phyloP scores from a whole-genome alignment of 2,888 invertebrate genomes.

The Drosophila anomelani region DNA sequence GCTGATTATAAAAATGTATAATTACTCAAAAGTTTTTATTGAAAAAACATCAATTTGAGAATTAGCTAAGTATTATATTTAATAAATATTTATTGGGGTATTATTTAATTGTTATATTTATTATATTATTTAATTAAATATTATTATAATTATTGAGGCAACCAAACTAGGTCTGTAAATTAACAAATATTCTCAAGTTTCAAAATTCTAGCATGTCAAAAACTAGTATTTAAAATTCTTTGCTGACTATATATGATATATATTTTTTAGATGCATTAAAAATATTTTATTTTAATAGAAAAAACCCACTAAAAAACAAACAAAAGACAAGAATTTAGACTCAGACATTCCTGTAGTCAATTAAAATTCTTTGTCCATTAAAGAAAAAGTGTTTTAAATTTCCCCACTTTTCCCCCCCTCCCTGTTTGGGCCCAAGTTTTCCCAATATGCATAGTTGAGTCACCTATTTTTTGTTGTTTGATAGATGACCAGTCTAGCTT shows the following conservation, averaged over 20 bases:
- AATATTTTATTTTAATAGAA: neutral
- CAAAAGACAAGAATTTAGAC: neutral
- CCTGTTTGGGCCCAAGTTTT: neutral
- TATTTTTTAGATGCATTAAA: neutral
- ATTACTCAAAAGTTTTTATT: too few species aligned
- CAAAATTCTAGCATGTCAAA: neutral
- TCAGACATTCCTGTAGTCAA: neutral
- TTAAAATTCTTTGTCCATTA: neutral
- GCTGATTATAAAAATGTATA: too few species aligned
- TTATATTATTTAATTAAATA: too few species aligned
- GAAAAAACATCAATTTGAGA: too few species aligned
- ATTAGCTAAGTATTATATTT: too few species aligned
- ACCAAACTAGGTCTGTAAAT: too few species aligned
- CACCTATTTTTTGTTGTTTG: neutral
- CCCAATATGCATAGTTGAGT: slow-evolving; percentile 1
- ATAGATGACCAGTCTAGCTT: slow-evolving; percentile 17
- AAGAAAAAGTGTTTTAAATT: neutral
- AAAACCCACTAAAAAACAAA: neutral
- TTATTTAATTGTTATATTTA: too few species aligned
- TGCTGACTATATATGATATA: neutral
- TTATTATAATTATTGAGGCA: too few species aligned
- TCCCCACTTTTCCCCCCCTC: too few species aligned
- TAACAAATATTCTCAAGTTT: too few species aligned
- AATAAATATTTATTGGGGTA: too few species aligned
- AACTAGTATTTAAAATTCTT: neutral